These are phyloP conservation scores for Pangasius macronema DNA, from an alignment of 2,797 vertebrate species.

Conservation along the genomic window DNA sequence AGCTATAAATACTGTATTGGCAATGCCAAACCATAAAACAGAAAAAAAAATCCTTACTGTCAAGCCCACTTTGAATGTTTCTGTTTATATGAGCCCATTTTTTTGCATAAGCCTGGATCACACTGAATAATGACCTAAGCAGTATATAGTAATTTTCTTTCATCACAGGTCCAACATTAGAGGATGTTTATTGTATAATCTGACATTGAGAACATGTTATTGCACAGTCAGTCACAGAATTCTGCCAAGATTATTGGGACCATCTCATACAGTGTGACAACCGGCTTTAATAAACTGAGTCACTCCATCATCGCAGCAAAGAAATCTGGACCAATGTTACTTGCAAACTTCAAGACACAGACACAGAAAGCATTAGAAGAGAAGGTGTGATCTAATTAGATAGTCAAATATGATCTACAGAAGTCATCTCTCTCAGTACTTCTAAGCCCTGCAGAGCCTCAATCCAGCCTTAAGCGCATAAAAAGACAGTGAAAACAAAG, in stretches of 20 bases:
- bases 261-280: neutral
- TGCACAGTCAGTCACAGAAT: neutral
- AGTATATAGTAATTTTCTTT: neutral
- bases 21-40: neutral
- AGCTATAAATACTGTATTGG: neutral
- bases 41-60: neutral
- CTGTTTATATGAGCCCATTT: neutral
- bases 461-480: neutral
- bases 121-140: neutral
- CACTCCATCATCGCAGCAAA: neutral
- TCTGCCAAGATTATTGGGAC: neutral
- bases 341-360: neutral
- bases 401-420: neutral
- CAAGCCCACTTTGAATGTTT: neutral
- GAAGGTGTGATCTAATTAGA: neutral
- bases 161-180: neutral
- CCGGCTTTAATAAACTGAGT: neutral
- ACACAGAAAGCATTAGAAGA: neutral
- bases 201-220: neutral
- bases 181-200: neutral
- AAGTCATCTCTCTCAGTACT: neutral
- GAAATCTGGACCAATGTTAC: neutral
- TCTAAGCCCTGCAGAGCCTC: neutral
- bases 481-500: conserved; percentile 6
- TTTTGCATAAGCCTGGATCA: too few species aligned